These are phyloP conservation scores for Apamea anceps DNA, from an alignment of 2,888 invertebrate species.

Conservation along the genomic window DNA sequence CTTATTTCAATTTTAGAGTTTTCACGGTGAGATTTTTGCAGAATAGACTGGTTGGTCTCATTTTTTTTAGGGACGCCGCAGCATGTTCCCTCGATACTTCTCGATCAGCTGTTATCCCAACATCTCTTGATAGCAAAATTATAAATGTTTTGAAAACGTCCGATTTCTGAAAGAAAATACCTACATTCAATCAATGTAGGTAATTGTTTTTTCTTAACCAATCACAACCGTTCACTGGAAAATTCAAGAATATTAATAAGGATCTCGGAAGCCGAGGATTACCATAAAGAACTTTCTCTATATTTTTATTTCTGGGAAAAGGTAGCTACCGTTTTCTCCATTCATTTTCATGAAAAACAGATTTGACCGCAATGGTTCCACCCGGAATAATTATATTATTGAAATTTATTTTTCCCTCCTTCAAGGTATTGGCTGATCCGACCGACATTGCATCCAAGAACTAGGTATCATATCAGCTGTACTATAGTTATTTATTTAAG, in stretches of 20 bases:
- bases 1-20: neutral
- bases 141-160: neutral
- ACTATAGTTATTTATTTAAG: conserved; percentile 55
- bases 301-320: neutral
- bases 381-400: neutral
- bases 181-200: neutral
- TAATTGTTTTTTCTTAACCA: neutral
- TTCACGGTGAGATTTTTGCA: neutral
- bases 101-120: neutral
- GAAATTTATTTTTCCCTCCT: neutral
- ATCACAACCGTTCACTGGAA: neutral
- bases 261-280: neutral
- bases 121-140: too few species aligned
- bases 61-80: neutral
- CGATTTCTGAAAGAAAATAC: neutral
- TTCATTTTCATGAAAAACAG: neutral
- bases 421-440: neutral
- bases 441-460: conserved; percentile 22
- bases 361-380: neutral
- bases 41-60: neutral
- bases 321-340: neutral
- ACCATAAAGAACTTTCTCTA: neutral
- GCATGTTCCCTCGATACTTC: too few species aligned
- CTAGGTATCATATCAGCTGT: conserved; percentile 35
- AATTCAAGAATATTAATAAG: neutral